A percentile compares a stretch with the other conserved stretches of the same genome.
Evolutionary conservation across 2,113 vertebrate species (phyloP).

Genomic region (Opisthocomus hoazin): DNA sequence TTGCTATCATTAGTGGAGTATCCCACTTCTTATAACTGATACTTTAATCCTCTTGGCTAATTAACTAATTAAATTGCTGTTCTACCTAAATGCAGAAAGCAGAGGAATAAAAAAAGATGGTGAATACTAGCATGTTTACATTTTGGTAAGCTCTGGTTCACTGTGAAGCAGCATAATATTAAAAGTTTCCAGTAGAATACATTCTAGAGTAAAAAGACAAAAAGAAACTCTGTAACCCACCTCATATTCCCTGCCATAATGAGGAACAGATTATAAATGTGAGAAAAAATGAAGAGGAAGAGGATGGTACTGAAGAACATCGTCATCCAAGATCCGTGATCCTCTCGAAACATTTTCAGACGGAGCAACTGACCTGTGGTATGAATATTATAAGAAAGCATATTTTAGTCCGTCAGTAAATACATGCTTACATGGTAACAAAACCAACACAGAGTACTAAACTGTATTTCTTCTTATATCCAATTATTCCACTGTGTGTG

Average conservation of each 20-base stretch:
- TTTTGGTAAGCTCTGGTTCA: not conserved
- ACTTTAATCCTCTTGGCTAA: not conserved
- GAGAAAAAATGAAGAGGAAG: conserved; percentile 98
- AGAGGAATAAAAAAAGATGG: not conserved
- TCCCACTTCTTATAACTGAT: not conserved
- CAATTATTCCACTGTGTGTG: not conserved
- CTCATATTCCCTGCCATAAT: conserved; percentile 91
- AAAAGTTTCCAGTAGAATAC: not conserved
- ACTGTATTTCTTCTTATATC: not conserved
- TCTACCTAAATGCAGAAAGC: not conserved
- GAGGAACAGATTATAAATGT: conserved; percentile 94
- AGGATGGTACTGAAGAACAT: conserved; percentile 99
- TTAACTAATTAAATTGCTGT: not conserved
- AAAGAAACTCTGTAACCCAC: conserved; percentile 72
- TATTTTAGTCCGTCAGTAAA: not conserved
- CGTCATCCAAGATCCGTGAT: conserved; percentile 98
- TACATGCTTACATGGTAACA: not conserved
- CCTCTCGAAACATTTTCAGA: conserved; percentile 96
- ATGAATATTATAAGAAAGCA: conserved; percentile 8
- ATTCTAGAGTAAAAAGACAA: not conserved
- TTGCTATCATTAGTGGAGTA: not conserved
- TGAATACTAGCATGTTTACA: not conserved
- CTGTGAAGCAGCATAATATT: not conserved
- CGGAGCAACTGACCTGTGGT: conserved; percentile 89
- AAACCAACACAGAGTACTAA: not conserved